phyloP scores from a whole-genome alignment of 2,113 vertebrate genomes.

The Aspidoscelis tigris region DNA sequence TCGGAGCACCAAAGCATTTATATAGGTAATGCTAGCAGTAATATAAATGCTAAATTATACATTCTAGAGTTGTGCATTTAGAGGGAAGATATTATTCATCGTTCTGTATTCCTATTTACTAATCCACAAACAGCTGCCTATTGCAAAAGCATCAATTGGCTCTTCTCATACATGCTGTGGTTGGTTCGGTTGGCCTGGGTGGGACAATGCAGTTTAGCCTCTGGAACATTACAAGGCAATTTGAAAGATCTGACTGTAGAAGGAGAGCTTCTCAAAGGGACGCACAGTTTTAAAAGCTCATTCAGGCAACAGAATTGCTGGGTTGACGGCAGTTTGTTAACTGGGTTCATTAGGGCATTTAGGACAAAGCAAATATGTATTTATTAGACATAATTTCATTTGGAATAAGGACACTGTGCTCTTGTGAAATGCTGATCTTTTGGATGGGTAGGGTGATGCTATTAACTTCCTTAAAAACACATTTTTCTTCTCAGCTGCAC shows the following conservation, averaged over 20 bases:
- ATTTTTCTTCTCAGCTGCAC: too few relatives aligned
- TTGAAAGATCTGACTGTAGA: slow-evolving; percentile 8
- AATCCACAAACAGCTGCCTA: slow-evolving; percentile 53
- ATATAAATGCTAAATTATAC: slow-evolving; percentile 74
- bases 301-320: neutral
- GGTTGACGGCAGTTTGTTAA: neutral
- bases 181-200: neutral
- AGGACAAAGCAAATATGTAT: neutral
- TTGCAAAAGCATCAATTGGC: slow-evolving; percentile 37
- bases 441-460: neutral
- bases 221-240: slow-evolving; percentile 13
- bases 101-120: slow-evolving; percentile 60
- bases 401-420: neutral
- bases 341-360: neutral
- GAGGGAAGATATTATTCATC: slow-evolving; percentile 59
- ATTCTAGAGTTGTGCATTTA: slow-evolving; percentile 64
- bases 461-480: too few relatives aligned
- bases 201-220: slow-evolving; percentile 14
- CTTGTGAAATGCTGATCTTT: neutral
- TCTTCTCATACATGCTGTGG: neutral
- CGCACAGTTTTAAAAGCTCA: neutral
- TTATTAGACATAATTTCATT: neutral
- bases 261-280: slow-evolving; percentile 8
- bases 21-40: slow-evolving; percentile 57
- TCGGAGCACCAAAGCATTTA: slow-evolving; percentile 63